Base-by-base conservation (phyloP, 2,888 invertebrate genomes). In the Byasa hedistus region DNA sequence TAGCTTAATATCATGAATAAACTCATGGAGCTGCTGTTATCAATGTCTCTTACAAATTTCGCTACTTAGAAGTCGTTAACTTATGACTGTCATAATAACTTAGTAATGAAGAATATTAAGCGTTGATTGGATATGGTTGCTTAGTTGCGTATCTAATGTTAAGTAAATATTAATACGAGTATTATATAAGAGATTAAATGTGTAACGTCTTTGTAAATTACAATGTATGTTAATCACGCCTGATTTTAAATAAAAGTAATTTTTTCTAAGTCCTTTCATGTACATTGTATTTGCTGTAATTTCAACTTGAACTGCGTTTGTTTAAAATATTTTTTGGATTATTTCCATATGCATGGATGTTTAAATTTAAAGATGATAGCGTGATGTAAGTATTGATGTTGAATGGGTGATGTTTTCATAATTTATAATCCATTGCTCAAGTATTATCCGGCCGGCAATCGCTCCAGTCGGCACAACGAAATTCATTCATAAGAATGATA, bases 371-470 rank as follows among this genome's bases (percentile, higher is more conserved):
- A n/a, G 48, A n/a, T 48, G n/a, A n/a, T 48, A n/a, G 3, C 48
- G n/a, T 52, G 58, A 23, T 58, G 19, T 12, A 52, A 54, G 17
- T 36, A 54, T 36, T 51, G 48, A n/a, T 52, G 52, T 21, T n/a
- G 36, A 22, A 48, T 51, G 57, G 39, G 17, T 24, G 36, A 64
- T 57, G 54, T 57, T 39, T 66, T 58, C 69, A 77, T 72, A 72
- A 76, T 80, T 78, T 73, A 72, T 73, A 76, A 83, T 81, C 80
- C 82, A 81, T 80, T 81, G 81, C 79, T 77, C 78, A 77, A 71
- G 75, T 71, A 71, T 71, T 76, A 79, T 80, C 79, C 77, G 75
- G 73, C 67, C 69, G 65, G 78, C 77, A 72, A 80, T 80, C 80
- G 78, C 78, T 75, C 75, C 75, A 56, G 59, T 56, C 63, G 64